These are phyloP conservation scores for Euplagia quadripunctaria DNA, from an alignment of 2,888 invertebrate species.

Conservation along the genomic window DNA sequence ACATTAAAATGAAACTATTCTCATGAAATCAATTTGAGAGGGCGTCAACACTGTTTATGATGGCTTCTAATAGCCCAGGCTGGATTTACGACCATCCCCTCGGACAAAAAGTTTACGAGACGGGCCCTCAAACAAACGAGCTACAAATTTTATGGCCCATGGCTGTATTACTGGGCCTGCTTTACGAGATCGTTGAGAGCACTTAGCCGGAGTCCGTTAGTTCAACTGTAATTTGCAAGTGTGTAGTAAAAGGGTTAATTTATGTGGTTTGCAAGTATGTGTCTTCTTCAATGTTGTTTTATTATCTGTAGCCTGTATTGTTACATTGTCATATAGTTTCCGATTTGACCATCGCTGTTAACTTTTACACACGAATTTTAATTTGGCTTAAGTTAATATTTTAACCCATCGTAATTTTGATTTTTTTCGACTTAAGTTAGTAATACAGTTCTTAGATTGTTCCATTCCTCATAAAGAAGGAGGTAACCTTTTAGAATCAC, in stretches of 20 bases:
- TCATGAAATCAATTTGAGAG: conserved; percentile 49
- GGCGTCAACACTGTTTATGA: conserved; percentile 50
- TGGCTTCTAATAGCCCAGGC: conserved; percentile 41
- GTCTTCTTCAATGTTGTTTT: conserved; percentile 2
- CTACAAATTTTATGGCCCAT: conserved; percentile 54
- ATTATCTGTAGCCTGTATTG: neutral
- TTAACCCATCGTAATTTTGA: too few species aligned
- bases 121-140: conserved; percentile 47
- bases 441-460: too few species aligned
- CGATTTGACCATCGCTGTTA: too few species aligned
- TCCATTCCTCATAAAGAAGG: too few species aligned
- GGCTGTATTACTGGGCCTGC: conserved; percentile 26
- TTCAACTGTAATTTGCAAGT: conserved; percentile 19
- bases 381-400: too few species aligned
- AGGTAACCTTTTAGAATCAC: too few species aligned
- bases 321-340: neutral
- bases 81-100: conserved; percentile 44
- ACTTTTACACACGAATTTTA: too few species aligned
- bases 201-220: conserved; percentile 13
- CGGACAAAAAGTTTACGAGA: conserved; percentile 54
- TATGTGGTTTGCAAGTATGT: conserved; percentile 13
- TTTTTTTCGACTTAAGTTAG: too few species aligned
- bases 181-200: conserved; percentile 21
- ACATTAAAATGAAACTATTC: conserved; percentile 37
- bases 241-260: conserved; percentile 18